Evolutionary conservation across 1,140 invertebrate species (phyloP).

Genomic region (Trinorchestia longiramus): DNA sequence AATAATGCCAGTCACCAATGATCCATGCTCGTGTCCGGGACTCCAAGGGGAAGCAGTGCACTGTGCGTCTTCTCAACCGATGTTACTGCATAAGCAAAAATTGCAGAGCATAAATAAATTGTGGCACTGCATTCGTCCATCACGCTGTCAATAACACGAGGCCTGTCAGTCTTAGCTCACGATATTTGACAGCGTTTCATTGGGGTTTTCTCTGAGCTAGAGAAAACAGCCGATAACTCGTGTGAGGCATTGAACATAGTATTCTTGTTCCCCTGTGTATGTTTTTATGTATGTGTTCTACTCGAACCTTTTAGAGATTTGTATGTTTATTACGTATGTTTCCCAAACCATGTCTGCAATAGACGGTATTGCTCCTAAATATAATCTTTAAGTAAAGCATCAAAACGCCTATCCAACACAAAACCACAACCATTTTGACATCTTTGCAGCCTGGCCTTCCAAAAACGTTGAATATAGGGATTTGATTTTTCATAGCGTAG

Average conservation of each 20-base stretch:
- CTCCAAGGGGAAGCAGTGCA: not conserved
- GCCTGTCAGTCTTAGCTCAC: not conserved
- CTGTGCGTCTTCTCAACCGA: not conserved
- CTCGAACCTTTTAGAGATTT: not conserved
- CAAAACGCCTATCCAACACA: not conserved
- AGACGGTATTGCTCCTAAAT: not conserved
- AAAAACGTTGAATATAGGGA: not conserved
- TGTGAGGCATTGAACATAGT: not conserved
- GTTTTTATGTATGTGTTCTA: not conserved
- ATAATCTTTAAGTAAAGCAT: not conserved
- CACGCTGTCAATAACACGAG: not conserved
- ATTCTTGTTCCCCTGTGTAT: not conserved
- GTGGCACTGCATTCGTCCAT: not conserved
- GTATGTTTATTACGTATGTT: not conserved
- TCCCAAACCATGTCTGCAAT: not conserved
- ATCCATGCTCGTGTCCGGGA: not conserved
- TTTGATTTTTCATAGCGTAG: not conserved
- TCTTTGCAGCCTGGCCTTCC: not conserved
- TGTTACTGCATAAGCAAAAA: not conserved
- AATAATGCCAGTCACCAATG: not conserved
- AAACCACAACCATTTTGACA: not conserved
- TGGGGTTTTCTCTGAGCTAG: not conserved
- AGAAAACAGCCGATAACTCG: not conserved
- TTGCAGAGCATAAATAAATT: not conserved
- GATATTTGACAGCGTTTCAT: not conserved